A percentile compares a stretch with the other conserved stretches of the same genome.
These are phyloP conservation scores for Ctenicera cuprea DNA, from an alignment of 2,888 invertebrate genomes.

Conservation along the genomic window DNA sequence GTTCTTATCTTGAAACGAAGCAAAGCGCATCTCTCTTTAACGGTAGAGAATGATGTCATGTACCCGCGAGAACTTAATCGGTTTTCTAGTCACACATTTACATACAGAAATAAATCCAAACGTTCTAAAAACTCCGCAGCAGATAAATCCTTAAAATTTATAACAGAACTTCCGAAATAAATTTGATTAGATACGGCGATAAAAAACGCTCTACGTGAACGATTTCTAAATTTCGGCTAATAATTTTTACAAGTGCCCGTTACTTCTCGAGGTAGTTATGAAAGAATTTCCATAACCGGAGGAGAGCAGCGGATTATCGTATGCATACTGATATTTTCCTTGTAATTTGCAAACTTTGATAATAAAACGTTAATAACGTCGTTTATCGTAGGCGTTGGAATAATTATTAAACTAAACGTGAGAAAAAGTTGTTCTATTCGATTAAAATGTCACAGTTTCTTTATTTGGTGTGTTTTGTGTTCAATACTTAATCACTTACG, in stretches of 20 bases:
- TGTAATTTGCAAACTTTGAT: too few relatives aligned
- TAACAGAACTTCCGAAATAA: conserved; percentile 44
- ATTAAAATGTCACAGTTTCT: neutral
- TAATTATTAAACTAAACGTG: too few relatives aligned
- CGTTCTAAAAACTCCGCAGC: conserved; percentile 31
- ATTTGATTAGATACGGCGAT: conserved; percentile 36
- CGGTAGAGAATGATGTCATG: conserved; percentile 49
- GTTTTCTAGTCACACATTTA: conserved; percentile 50
- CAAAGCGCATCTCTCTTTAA: conserved; percentile 36
- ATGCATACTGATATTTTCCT: neutral
- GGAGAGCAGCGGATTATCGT: neutral
- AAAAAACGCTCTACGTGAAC: conserved; percentile 41
- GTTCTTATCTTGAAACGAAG: neutral
- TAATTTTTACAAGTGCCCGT: conserved; percentile 9
- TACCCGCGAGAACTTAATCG: conserved; percentile 48
- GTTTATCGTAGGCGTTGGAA: too few relatives aligned
- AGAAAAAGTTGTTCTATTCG: neutral
- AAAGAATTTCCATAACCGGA: conserved; percentile 5
- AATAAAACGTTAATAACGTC: too few relatives aligned
- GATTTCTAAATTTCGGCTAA: conserved; percentile 39
- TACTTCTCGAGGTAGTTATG: neutral
- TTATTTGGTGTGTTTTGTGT: neutral
- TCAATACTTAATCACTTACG: conserved; percentile 1
- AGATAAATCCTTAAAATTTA: conserved; percentile 42
- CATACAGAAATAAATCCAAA: conserved; percentile 46